Base-by-base conservation (phyloP, 2,888 invertebrate species). In the Trissoscelio sp. region DNA sequence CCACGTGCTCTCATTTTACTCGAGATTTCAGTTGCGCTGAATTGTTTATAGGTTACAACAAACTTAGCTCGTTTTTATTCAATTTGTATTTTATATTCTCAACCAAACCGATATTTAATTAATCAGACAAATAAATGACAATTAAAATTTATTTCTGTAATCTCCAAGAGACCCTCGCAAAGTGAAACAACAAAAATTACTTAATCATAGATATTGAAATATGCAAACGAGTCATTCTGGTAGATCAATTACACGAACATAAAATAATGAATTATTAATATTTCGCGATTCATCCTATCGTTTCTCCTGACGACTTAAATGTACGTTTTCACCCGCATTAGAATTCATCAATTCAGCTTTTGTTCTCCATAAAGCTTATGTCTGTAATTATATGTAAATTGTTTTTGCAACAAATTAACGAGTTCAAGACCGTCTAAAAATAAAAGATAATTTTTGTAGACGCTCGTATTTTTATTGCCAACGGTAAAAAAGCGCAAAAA, bases 361-460 rank as follows among this genome's bases (percentile, higher is more conserved):
- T 24, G 46, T 28, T 46, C 18, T 62, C 62, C n/a, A 18, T 28
- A 28, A 31, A 46, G 62, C 18, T 46, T 28, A 46, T 16, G 62
- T 42, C 37, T 62, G 18, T 46, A 46, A 62, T 44, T 62, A 62
- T 12, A 46, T 46, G 62, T 31, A 46, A 62, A 62, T 62, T 58
- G 42, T 37, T 57, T 34, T 55, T 48, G 22, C 12, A 34, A 42
- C 42, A 42, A 58, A 16, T 58, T 58, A 58, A 58, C 24, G 58
- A 58, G 58, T 58, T 58, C 42, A 58, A 58, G 58, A 57, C 12
- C 57, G 3, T 37, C 37, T 57, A 57, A n/a, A 57, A 57, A 57
- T 57, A 57, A 14, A 37, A 18, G 37, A 57, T 6, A 37, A 37
- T 37, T 37, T 34, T 57, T 20, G n/a, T 1, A 14, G 2, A 11